Base-by-base conservation (phyloP, 2,113 vertebrate species). In the Pitta sordida region DNA sequence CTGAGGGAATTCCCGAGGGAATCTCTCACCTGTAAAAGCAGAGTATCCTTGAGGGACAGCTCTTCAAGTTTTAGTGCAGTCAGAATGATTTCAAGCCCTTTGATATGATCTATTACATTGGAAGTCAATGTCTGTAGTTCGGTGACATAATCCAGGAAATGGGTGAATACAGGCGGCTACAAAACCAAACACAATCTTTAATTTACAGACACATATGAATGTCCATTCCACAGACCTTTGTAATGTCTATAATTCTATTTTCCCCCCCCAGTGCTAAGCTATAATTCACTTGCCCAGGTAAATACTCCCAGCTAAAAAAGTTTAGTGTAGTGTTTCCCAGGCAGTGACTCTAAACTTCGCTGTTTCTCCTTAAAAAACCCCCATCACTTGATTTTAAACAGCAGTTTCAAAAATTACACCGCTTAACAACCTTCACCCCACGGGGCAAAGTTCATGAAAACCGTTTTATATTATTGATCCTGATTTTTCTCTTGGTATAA, bases 51-150 rank as follows among this genome's bases (percentile, higher is more conserved):
- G 97, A 99, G 94, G 78, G 97, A 98, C 90, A 99, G 96, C 94
- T 97, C 97, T 96, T 98, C 98, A 97, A 99, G 97, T 97, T 99
- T 99, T 91, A 99, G 98, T 97, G 98, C 98, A 67, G 98, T 97
- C 46, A 99, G 95, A 91, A 92, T 95, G 26, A 96, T 95, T 97
- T 99, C 99, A 93, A 99, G 98, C 93, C 97, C 98, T 97, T 98
- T 99, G 95, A 99, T 98, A 79, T 98, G 97, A 96, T 99, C 98
- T 95, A 99, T 91, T 70, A 98, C 98, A 73, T 98, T 98, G 89
- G 97, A 98, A 67, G 99, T 97, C 95, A 99, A 97, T 5, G 97
- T 98, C 98, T 99, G 99, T 83, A 99, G 97, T 34, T 98, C 97
- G 78, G 96, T 97, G 56, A 98, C 97, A 73, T 98, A 98, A 86